These are phyloP conservation scores for Haliaeetus leucogaster DNA, from an alignment of 2,113 vertebrate species.

Conservation along the genomic window DNA sequence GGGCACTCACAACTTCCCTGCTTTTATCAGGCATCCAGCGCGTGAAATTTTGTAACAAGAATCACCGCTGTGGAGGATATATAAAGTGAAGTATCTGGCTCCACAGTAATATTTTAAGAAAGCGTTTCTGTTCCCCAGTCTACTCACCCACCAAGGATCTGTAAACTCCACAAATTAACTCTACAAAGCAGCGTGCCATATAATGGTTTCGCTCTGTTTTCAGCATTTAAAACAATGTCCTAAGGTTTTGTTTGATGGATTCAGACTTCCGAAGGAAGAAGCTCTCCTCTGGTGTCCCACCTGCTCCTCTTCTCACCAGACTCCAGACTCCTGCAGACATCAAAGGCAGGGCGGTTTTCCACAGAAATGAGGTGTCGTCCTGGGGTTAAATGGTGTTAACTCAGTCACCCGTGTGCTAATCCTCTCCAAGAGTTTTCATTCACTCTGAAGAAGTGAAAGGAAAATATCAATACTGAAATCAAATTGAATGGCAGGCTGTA, in stretches of 20 bases:
- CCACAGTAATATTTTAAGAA: neutral
- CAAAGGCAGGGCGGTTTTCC: neutral
- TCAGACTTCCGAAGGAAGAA: neutral
- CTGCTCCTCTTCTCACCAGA: neutral
- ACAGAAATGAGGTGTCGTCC: neutral
- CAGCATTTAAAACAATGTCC: neutral
- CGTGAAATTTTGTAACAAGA: neutral
- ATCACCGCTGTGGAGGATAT: accelerated
- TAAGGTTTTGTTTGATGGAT: neutral
- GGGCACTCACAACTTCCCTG: neutral
- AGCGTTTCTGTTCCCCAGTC: neutral
- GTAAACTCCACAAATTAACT: neutral
- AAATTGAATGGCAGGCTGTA: too few relatives aligned
- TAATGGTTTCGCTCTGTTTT: neutral
- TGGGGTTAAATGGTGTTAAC: neutral
- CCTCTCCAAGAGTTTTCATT: neutral
- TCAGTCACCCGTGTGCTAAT: accelerated
- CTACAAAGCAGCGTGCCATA: neutral
- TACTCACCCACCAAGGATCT: neutral
- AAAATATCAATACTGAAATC: too few relatives aligned
- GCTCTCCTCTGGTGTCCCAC: neutral
- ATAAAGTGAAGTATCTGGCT: neutral
- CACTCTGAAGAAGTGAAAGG: neutral
- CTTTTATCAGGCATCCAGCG: neutral
- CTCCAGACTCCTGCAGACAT: neutral